Percentiles rank a stretch among this genome's conserved stretches.
Evolutionary conservation across 1,140 invertebrate species (phyloP).

Genomic region (Macrotrachela quadricornifera): DNA sequence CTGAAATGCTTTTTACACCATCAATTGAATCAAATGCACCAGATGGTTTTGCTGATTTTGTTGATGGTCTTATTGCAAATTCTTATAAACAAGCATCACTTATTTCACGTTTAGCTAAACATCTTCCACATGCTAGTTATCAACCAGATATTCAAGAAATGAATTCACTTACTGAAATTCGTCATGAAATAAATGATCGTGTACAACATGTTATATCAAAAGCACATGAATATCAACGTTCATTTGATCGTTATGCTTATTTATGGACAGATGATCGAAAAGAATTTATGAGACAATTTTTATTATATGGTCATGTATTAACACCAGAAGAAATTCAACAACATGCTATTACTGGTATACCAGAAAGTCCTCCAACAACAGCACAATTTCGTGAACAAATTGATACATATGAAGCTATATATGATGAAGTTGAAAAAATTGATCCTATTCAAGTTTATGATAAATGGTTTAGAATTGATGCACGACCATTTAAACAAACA

Average conservation of each 20-base stretch:
- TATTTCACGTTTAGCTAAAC: constrained; percentile 38
- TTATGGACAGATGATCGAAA: constrained; percentile 75
- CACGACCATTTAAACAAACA: constrained; percentile 33
- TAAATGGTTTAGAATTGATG: constrained; percentile 72
- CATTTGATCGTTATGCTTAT: constrained; percentile 39
- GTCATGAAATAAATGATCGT: constrained; percentile 28
- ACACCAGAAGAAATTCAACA: constrained; percentile 58
- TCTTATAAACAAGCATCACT: constrained; percentile 58
- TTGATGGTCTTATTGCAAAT: constrained; percentile 53
- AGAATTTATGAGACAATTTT: constrained; percentile 65
- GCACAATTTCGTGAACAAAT: constrained; percentile 75
- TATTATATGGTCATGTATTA: constrained; percentile 61
- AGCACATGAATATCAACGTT: constrained; percentile 26
- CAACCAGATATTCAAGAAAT: constrained; percentile 15
- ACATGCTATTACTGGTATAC: constrained; percentile 35
- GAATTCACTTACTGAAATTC: constrained; percentile 23
- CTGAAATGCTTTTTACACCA: constrained; percentile 46
- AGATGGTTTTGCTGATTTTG: constrained; percentile 49
- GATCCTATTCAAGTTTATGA: constrained; percentile 48
- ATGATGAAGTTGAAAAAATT: constrained; percentile 38
- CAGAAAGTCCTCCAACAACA: constrained; percentile 51
- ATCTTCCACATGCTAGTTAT: constrained; percentile 28
- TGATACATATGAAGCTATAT: constrained; percentile 66
- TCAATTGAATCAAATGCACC: constrained; percentile 53
- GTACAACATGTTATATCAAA: constrained; percentile 28